phyloP scores from a whole-genome alignment of 2,888 invertebrate species.

The Drosophila mercatorum region DNA sequence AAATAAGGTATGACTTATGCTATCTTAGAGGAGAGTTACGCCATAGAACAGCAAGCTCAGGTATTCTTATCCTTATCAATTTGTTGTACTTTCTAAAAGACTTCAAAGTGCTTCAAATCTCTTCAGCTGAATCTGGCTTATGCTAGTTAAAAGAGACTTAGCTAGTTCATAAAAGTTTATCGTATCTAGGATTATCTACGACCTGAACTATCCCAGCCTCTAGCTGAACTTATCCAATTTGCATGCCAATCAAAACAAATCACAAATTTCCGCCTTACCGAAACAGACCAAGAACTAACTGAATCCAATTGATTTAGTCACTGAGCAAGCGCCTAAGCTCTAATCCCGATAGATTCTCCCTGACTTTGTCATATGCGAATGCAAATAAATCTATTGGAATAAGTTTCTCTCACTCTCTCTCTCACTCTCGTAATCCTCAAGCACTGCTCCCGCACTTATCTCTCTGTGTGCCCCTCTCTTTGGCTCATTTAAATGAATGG shows the following conservation, averaged over 20 bases:
- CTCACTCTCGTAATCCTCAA: slow-evolving; percentile 3
- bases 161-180: too few species aligned
- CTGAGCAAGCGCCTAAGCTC: neutral
- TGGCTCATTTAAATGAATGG: slow-evolving; percentile 62
- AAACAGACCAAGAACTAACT: neutral
- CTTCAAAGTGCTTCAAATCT: too few species aligned
- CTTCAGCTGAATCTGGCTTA: too few species aligned
- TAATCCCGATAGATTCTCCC: neutral
- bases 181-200: too few species aligned
- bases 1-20: too few species aligned
- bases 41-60: too few species aligned
- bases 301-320: neutral
- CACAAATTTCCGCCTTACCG: neutral
- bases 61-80: too few species aligned
- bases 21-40: too few species aligned
- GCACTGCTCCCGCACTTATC: neutral
- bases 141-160: too few species aligned
- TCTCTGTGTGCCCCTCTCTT: neutral
- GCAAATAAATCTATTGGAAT: slow-evolving; percentile 8
- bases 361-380: neutral
- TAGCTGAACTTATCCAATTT: neutral
- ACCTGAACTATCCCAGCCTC: neutral
- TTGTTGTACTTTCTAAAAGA: too few species aligned
- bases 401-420: neutral
- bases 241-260: neutral